Conservation (phyloP, 2,113 vertebrate species). For the Marmota flaviventris region DNA sequence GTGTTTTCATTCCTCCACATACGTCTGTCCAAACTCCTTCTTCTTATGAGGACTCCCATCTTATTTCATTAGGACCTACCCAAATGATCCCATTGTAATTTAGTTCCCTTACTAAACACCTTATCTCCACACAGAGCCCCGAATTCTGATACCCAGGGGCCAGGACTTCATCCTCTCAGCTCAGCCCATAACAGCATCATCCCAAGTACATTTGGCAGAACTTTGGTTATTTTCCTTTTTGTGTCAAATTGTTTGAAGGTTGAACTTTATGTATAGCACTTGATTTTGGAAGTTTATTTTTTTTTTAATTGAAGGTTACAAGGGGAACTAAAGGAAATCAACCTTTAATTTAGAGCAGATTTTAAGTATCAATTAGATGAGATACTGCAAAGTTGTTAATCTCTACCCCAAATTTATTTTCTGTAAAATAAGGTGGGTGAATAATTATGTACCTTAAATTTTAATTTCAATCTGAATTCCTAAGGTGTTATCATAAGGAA, state of each 20-base stretch:
- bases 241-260: neutral
- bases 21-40: neutral
- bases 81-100: neutral
- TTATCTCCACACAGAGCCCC: neutral
- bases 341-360: neutral
- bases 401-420: slow-evolving; percentile 17
- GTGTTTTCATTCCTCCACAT: neutral
- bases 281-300: neutral
- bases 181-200: neutral
- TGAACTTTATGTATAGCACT: neutral
- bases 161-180: neutral
- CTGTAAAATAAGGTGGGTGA: neutral
- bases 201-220: neutral
- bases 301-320: neutral
- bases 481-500: slow-evolving; percentile 21
- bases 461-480: neutral
- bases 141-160: neutral
- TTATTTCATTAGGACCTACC: neutral
- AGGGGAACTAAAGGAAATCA: neutral
- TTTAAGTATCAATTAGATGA: neutral
- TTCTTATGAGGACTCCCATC: neutral
- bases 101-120: neutral
- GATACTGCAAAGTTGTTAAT: neutral
- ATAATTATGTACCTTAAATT: neutral
- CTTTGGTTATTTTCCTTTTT: neutral